Conservation (phyloP, 2,888 invertebrate species). For the Drosophila pseudotalamancana region DNA sequence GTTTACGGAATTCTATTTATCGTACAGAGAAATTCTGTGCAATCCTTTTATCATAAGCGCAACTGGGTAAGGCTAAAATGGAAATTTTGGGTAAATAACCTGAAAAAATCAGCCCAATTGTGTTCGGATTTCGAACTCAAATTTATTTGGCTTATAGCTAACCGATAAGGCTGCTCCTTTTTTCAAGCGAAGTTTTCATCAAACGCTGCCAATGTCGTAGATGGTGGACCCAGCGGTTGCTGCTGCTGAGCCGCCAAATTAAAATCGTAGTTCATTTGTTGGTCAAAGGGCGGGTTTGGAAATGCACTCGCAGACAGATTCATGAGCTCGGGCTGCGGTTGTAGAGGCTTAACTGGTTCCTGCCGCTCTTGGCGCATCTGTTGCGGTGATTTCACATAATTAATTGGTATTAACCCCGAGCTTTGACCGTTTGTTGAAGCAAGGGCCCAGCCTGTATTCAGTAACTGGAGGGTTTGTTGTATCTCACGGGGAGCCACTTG, state of each 20-base stretch:
- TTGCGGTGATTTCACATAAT: slow-evolving; percentile 85
- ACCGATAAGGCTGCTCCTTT: not conserved
- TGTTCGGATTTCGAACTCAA: slow-evolving; percentile 22
- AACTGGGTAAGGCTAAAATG: slow-evolving; percentile 19
- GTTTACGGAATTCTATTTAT: not conserved
- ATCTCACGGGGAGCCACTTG: slow-evolving; percentile 93
- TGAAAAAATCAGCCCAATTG: slow-evolving; percentile 19
- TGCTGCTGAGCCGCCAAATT: slow-evolving; percentile 61
- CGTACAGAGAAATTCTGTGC: not conserved
- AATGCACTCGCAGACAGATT: slow-evolving; percentile 73
- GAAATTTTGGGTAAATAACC: slow-evolving; percentile 9
- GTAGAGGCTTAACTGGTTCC: slow-evolving; percentile 15
- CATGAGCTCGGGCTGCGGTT: slow-evolving; percentile 68
- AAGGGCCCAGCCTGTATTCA: slow-evolving; percentile 89
- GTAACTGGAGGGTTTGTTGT: slow-evolving; percentile 88
- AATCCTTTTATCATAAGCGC: not conserved
- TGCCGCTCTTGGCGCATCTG: slow-evolving; percentile 74
- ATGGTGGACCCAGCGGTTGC: slow-evolving; percentile 67
- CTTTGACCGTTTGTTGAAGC: slow-evolving; percentile 86
- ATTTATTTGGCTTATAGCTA: slow-evolving; percentile 38
- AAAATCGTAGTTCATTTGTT: slow-evolving; percentile 64
- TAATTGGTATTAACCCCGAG: slow-evolving; percentile 88
- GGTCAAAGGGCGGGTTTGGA: slow-evolving; percentile 65
- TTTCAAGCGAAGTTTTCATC: slow-evolving; percentile 56
- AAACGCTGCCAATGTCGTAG: slow-evolving; percentile 43